Percentiles rank a stretch among this genome's conserved stretches.
Conservation (phyloP, 1,140 invertebrate genomes). For the Aphelinus atriplicis region DNA sequence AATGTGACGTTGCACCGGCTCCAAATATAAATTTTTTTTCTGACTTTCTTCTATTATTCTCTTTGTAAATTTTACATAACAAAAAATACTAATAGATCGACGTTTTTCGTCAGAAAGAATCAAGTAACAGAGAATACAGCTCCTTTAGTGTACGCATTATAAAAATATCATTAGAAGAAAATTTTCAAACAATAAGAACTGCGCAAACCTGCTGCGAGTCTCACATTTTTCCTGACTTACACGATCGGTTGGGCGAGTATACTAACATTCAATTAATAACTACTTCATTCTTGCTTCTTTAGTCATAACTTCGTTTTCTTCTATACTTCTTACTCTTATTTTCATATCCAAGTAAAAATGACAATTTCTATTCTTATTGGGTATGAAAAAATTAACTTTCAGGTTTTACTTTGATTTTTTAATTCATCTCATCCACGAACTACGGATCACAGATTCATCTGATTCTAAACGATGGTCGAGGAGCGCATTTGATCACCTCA, state of each 20-base stretch:
- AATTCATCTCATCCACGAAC: background rate
- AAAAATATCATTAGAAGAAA: slow-evolving; percentile 4
- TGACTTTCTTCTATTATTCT: slow-evolving; percentile 34
- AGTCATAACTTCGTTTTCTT: slow-evolving; percentile 18
- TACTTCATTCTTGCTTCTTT: slow-evolving; percentile 2
- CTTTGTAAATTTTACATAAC: background rate
- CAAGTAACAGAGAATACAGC: slow-evolving; percentile 30
- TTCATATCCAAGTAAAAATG: slow-evolving; percentile 24
- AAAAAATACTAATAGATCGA: too few species aligned
- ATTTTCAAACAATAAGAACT: slow-evolving; percentile 30
- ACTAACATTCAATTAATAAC: slow-evolving; percentile 36
- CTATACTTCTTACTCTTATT: slow-evolving; percentile 16
- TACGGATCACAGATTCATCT: background rate
- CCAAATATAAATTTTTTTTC: slow-evolving; percentile 15
- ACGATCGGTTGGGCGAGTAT: slow-evolving; percentile 30
- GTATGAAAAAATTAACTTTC: slow-evolving; percentile 27
- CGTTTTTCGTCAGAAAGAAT: background rate
- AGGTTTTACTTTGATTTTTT: slow-evolving; percentile 1
- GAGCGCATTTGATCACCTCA: background rate
- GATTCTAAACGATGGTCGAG: background rate
- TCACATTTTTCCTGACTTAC: slow-evolving; percentile 37
- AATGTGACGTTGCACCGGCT: slow-evolving; percentile 40
- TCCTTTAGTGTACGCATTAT: slow-evolving; percentile 9
- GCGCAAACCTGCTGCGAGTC: slow-evolving; percentile 31
- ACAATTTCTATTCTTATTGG: slow-evolving; percentile 3